Conservation (phyloP, 2,797 vertebrate genomes). For the Bradypodion pumilum region DNA sequence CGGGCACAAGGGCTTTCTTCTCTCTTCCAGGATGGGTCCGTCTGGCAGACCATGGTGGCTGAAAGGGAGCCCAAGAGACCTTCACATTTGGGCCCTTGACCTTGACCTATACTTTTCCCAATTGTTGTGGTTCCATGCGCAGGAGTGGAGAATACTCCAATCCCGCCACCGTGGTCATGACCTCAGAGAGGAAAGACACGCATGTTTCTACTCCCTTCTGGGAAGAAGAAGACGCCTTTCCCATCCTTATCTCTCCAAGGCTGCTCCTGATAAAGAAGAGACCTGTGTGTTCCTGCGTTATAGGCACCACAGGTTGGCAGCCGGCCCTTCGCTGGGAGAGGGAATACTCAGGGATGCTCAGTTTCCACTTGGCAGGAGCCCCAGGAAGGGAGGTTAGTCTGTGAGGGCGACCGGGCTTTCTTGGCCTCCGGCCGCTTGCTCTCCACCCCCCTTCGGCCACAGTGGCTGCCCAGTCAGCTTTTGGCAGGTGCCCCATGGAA, state of each 20-base stretch:
- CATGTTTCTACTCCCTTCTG: too few species aligned
- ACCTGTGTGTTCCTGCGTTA: accelerated
- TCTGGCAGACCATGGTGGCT: too few species aligned
- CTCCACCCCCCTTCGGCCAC: background rate
- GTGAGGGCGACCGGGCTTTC: background rate
- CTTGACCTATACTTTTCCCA: too few species aligned
- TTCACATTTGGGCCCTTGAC: too few species aligned
- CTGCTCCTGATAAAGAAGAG: accelerated
- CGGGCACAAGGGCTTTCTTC: too few species aligned
- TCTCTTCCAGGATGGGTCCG: too few species aligned
- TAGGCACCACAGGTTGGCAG: background rate
- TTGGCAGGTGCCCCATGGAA: conserved; percentile 26
- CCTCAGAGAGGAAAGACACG: too few species aligned
- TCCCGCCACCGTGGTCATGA: too few species aligned
- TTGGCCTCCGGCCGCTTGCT: background rate
- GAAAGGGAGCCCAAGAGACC: too few species aligned
- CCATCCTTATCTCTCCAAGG: accelerated
- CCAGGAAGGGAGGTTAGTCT: background rate
- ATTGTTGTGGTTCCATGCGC: too few species aligned
- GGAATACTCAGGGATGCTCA: background rate
- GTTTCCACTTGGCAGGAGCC: background rate
- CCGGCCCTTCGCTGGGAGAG: background rate
- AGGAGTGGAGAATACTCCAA: too few species aligned
- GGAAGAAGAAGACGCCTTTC: too few species aligned
- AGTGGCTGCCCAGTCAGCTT: conserved; percentile 5